A percentile compares a stretch with the other conserved stretches of the same genome.
These are phyloP conservation scores for Neogobius melanostomus DNA, from an alignment of 2,113 vertebrate species.

Conservation along the genomic window DNA sequence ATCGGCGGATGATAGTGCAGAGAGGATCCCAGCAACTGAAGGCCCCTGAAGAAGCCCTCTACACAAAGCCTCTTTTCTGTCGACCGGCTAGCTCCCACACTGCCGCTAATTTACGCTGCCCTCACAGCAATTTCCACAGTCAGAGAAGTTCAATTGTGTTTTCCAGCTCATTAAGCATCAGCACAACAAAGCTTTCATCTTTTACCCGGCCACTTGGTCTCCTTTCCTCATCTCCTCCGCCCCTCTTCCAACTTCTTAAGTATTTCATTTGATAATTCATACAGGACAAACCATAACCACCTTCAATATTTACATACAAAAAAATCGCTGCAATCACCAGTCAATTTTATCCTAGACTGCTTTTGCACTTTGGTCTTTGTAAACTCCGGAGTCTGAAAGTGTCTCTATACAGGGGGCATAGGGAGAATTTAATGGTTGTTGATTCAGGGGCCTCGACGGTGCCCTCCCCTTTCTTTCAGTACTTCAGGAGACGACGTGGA, in stretches of 20 bases:
- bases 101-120: constrained; percentile 83
- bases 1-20: constrained; percentile 28
- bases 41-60: constrained; percentile 65
- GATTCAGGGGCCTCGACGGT: constrained; percentile 77
- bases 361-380: constrained; percentile 29
- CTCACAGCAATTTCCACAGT: constrained; percentile 85
- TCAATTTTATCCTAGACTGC: constrained; percentile 40
- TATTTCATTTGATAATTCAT: constrained; percentile 25
- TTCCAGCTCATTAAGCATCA: constrained; percentile 85
- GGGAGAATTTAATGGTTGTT: constrained; percentile 78
- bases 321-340: not conserved
- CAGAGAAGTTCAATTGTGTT: constrained; percentile 82
- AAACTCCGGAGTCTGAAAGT: constrained; percentile 21
- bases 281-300: not conserved
- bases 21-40: constrained; percentile 44
- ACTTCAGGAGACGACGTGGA: constrained; percentile 75
- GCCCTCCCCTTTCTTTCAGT: constrained; percentile 73
- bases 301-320: not conserved
- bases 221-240: constrained; percentile 52
- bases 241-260: constrained; percentile 47
- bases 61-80: constrained; percentile 80
- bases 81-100: constrained; percentile 75
- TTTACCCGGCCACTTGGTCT: constrained; percentile 56
- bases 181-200: constrained; percentile 80
- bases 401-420: constrained; percentile 46